Percentiles rank a stretch among this genome's conserved stretches.
Evolutionary conservation across 2,888 invertebrate genomes (phyloP).

Genomic region (Anticlea derivata): DNA sequence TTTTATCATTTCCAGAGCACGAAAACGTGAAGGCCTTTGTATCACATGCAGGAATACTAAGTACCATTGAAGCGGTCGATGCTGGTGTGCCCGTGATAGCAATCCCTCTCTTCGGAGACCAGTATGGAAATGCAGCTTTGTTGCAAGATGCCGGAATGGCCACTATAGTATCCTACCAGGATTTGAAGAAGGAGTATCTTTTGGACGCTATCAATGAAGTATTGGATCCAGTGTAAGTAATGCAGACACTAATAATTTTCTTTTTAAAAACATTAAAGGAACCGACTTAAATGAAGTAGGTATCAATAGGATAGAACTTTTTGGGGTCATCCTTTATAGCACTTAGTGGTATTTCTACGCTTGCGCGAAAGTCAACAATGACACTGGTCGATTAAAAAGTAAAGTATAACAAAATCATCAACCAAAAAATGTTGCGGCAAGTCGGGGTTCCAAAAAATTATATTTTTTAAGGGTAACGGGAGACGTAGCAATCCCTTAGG

Average conservation of each 20-base stretch:
- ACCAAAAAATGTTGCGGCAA: too few relatives aligned
- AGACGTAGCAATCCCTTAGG: too few relatives aligned
- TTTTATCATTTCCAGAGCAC: slow-evolving; percentile 79
- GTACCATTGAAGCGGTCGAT: slow-evolving; percentile 87
- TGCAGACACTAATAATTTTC: neutral
- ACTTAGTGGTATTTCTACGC: too few relatives aligned
- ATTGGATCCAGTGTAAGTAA: slow-evolving; percentile 80
- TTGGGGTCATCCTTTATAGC: too few relatives aligned
- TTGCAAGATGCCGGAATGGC: slow-evolving; percentile 85
- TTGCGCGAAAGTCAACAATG: too few relatives aligned
- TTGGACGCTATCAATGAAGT: slow-evolving; percentile 82
- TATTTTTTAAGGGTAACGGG: too few relatives aligned
- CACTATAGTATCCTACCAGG: slow-evolving; percentile 80
- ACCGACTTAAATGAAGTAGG: too few relatives aligned
- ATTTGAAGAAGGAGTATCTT: slow-evolving; percentile 82
- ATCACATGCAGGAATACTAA: slow-evolving; percentile 87
- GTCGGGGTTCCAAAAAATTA: too few relatives aligned
- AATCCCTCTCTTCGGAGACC: slow-evolving; percentile 88
- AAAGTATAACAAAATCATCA: too few relatives aligned
- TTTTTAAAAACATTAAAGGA: too few relatives aligned
- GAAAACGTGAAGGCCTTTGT: slow-evolving; percentile 87
- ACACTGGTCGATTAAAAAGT: too few relatives aligned
- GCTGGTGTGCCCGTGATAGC: slow-evolving; percentile 86
- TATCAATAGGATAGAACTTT: too few relatives aligned
- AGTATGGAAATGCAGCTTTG: slow-evolving; percentile 86